phyloP scores from a whole-genome alignment of 2,797 vertebrate species.

The Aulostomus chinensis region DNA sequence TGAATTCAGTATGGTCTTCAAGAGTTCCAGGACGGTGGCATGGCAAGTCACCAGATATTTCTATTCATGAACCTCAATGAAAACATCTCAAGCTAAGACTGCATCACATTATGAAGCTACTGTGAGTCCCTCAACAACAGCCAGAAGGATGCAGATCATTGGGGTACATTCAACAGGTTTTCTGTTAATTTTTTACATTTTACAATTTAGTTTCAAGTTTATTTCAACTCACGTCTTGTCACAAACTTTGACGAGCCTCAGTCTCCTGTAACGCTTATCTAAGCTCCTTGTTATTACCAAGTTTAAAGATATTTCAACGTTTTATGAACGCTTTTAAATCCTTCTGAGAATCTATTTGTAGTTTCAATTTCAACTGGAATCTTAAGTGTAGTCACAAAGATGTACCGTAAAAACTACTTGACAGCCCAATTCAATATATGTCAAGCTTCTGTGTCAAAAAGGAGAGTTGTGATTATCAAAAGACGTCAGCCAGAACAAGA shows the following conservation, averaged over 20 bases:
- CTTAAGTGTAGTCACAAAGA: slow-evolving; percentile 28
- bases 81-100: neutral
- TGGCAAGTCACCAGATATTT: neutral
- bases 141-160: neutral
- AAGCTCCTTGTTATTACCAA: slow-evolving; percentile 24
- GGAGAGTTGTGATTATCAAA: slow-evolving; percentile 23
- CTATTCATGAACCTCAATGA: neutral
- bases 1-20: slow-evolving; percentile 25
- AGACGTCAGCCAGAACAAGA: slow-evolving; percentile 15
- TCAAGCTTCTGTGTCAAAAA: slow-evolving; percentile 22
- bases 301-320: slow-evolving; percentile 24
- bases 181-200: neutral
- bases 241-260: slow-evolving; percentile 18
- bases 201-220: neutral
- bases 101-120: neutral
- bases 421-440: slow-evolving; percentile 23
- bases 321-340: slow-evolving; percentile 26
- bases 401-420: slow-evolving; percentile 38
- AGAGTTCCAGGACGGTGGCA: no score
- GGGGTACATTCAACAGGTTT: neutral
- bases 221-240: slow-evolving; percentile 10
- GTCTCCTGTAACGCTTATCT: slow-evolving; percentile 26
- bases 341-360: slow-evolving; percentile 20
- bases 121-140: neutral
- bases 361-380: slow-evolving; percentile 39